phyloP scores from a whole-genome alignment of 2,797 vertebrate species.

The Emydoidea blandingii region DNA sequence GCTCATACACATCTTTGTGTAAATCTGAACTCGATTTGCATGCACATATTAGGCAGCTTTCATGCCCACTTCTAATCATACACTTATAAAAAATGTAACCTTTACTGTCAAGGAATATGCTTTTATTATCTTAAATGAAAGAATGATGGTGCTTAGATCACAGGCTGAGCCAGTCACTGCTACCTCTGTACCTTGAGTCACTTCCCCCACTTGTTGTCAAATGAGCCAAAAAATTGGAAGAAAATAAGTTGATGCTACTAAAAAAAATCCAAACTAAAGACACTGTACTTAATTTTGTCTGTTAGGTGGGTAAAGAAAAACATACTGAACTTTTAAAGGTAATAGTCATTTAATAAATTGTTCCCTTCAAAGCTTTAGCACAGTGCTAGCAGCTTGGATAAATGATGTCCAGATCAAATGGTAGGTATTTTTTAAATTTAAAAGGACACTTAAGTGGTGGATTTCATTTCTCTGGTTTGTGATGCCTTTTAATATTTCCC shows the following conservation, averaged over 20 bases:
- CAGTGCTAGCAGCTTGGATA: neutral
- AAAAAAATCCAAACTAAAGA: neutral
- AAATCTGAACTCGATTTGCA: neutral
- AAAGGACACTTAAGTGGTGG: neutral
- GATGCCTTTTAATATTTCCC: constrained; percentile 11
- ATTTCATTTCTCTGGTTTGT: neutral
- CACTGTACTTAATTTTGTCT: neutral
- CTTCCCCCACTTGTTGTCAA: neutral
- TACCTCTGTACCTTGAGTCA: neutral
- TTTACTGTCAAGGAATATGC: neutral
- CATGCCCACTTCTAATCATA: neutral
- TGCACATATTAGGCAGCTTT: neutral
- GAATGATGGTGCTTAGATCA: neutral
- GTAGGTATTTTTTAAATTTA: neutral
- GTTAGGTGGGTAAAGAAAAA: neutral
- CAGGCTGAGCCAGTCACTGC: neutral
- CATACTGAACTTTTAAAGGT: neutral
- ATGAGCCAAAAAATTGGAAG: constrained; percentile 10
- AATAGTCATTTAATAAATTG: neutral
- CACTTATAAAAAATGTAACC: neutral
- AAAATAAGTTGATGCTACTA: neutral
- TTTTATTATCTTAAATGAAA: neutral
- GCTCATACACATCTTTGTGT: neutral
- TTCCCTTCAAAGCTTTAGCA: neutral
- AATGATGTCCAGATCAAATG: neutral